These are phyloP conservation scores for Sporophila hypoxantha DNA, from an alignment of 2,113 vertebrate genomes.

Conservation along the genomic window DNA sequence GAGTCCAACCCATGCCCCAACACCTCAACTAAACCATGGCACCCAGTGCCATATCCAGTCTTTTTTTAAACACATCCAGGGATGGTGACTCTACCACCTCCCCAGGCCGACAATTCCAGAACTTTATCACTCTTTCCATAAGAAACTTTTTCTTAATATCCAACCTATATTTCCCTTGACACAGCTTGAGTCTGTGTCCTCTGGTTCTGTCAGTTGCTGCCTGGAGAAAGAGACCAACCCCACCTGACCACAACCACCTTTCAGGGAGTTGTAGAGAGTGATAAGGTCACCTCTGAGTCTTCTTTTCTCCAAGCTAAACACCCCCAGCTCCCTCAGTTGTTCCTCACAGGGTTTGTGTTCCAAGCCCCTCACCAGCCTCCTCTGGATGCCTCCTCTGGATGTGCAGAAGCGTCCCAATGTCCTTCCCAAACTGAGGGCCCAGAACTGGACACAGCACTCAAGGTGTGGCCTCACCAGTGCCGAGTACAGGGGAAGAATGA, in stretches of 20 bases:
- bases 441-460: background rate
- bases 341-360: background rate
- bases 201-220: background rate
- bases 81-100: background rate
- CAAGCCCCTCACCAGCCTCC: background rate
- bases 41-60: background rate
- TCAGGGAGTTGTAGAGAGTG: background rate
- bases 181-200: background rate
- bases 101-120: rapidly evolving
- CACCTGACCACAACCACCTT: background rate
- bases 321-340: rapidly evolving
- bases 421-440: background rate
- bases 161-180: background rate
- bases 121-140: no score
- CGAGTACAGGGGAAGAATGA: rapidly evolving
- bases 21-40: background rate
- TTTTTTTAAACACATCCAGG: background rate
- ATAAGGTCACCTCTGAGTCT: background rate
- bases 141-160: background rate
- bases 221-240: background rate
- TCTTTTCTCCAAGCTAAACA: background rate
- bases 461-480: background rate
- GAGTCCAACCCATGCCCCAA: background rate
- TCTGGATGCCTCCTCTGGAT: background rate
- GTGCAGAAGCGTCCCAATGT: rapidly evolving